These are phyloP conservation scores for Lepidotrigona ventralis DNA, from an alignment of 1,140 invertebrate genomes.

Conservation along the genomic window DNA sequence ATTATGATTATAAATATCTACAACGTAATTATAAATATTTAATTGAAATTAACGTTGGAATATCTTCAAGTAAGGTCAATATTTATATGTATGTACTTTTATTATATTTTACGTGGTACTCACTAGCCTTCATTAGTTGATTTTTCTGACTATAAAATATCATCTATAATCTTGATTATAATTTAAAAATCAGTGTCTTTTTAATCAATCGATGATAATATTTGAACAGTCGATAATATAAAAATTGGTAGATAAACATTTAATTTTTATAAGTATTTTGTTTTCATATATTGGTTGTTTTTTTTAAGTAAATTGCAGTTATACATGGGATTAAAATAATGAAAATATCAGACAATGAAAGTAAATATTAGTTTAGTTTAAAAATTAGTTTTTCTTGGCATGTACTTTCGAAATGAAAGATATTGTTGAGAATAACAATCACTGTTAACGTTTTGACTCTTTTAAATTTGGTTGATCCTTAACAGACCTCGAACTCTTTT, in stretches of 20 bases:
- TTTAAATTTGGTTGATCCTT: conserved; percentile 23
- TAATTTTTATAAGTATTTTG: no score
- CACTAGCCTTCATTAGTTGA: no score
- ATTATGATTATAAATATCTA: no score
- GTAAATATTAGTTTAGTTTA: neutral
- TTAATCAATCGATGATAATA: neutral
- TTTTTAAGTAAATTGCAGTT: neutral
- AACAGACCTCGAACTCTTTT: conserved; percentile 8
- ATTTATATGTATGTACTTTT: no score
- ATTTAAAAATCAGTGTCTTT: neutral
- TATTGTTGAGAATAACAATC: neutral
- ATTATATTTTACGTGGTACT: no score
- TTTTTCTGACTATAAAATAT: no score
- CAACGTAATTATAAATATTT: no score
- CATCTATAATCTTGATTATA: no score
- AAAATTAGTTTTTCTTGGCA: neutral
- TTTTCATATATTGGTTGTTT: neutral
- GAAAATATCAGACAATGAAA: neutral
- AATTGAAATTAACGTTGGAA: no score
- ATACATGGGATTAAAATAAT: neutral
- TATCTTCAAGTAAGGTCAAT: no score
- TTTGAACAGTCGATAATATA: neutral
- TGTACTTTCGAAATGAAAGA: neutral
- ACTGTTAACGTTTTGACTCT: conserved; percentile 13
- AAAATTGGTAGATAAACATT: neutral